A percentile compares a stretch with the other conserved stretches of the same genome.
These are phyloP conservation scores for Drosophila bifasciata DNA, from an alignment of 1,140 invertebrate species.

Conservation along the genomic window DNA sequence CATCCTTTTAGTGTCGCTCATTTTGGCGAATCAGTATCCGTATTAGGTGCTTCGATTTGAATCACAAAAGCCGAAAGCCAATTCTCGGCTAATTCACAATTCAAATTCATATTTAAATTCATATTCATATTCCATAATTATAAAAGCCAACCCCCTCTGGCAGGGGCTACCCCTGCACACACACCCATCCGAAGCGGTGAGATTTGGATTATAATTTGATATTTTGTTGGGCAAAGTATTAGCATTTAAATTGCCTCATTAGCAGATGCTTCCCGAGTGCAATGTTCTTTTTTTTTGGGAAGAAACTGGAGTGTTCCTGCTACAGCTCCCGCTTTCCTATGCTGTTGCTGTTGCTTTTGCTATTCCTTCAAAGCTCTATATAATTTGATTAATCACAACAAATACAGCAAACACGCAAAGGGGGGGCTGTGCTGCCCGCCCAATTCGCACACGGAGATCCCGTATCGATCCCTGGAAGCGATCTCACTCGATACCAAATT, in stretches of 20 bases:
- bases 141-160: conserved; percentile 59
- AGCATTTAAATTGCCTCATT: conserved; percentile 79
- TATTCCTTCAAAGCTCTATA: conserved; percentile 47
- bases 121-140: conserved; percentile 66
- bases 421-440: conserved; percentile 8
- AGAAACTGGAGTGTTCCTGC: too few relatives aligned
- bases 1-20: conserved; percentile 9
- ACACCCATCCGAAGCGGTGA: background rate
- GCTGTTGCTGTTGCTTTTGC: background rate
- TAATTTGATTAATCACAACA: conserved; percentile 76
- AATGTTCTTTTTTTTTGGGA: conserved; percentile 24
- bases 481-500: conserved; percentile 10
- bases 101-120: conserved; percentile 36
- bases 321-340: background rate
- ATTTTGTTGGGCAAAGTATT: conserved; percentile 70
- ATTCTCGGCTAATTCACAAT: conserved; percentile 37
- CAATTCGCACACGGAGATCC: background rate
- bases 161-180: too few relatives aligned
- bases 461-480: background rate
- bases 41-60: conserved; percentile 63
- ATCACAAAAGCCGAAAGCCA: conserved; percentile 46
- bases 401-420: conserved; percentile 64
- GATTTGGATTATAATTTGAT: conserved; percentile 73
- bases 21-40: conserved; percentile 49
- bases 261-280: conserved; percentile 6